Conservation (phyloP, 1,140 invertebrate genomes). For the Hormaphis cornu region DNA sequence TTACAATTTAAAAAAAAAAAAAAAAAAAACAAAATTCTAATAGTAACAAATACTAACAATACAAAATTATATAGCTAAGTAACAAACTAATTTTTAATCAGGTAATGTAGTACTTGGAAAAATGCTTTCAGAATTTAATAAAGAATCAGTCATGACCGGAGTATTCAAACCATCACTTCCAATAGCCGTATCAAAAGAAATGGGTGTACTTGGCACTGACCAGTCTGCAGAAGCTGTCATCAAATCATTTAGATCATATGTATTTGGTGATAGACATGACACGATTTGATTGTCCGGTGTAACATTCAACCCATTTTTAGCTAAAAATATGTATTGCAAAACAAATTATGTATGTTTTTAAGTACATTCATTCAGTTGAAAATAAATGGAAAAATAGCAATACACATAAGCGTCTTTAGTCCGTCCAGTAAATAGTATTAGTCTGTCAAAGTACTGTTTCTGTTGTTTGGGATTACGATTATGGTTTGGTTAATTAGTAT, state of each 20-base stretch:
- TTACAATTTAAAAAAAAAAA: too few species aligned
- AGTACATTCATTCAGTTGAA: not conserved
- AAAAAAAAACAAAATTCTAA: too few species aligned
- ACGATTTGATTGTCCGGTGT: conserved; percentile 26
- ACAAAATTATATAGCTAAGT: too few species aligned
- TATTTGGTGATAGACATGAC: conserved; percentile 21
- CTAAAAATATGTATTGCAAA: not conserved
- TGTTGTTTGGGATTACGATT: too few species aligned
- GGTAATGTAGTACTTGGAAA: not conserved
- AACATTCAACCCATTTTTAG: conserved; percentile 17
- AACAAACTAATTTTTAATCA: not conserved
- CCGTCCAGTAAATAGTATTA: too few species aligned
- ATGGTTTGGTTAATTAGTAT: too few species aligned
- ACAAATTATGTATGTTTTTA: not conserved
- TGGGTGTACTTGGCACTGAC: conserved; percentile 11
- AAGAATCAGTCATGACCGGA: conserved; percentile 11
- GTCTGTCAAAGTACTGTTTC: too few species aligned
- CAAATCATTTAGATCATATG: conserved; percentile 20
- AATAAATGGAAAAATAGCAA: not conserved
- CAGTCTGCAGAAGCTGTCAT: conserved; percentile 21
- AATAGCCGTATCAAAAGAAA: not conserved
- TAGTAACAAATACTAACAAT: too few species aligned
- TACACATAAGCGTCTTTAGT: too few species aligned
- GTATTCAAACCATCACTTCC: not conserved
- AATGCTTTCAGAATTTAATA: conserved; percentile 6